phyloP scores from a whole-genome alignment of 2,888 invertebrate genomes.

The Oxycera nigricornis region DNA sequence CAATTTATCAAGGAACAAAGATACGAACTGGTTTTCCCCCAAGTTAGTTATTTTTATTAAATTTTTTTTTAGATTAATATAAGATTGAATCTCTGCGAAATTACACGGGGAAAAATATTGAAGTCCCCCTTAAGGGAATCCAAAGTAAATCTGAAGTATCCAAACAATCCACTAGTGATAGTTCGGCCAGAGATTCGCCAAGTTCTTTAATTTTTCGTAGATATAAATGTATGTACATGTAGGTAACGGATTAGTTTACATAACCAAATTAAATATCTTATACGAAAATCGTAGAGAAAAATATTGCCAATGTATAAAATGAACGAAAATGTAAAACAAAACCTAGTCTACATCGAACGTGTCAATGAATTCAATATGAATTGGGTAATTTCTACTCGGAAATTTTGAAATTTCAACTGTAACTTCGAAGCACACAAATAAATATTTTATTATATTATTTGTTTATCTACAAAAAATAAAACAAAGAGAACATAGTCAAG shows the following conservation, averaged over 20 bases:
- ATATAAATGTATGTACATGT: neutral
- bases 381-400: neutral
- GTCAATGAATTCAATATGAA: neutral
- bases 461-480: too few relatives aligned
- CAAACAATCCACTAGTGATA: neutral
- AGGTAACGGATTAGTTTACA: too few relatives aligned
- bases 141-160: too few relatives aligned
- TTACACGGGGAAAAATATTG: neutral
- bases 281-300: too few relatives aligned
- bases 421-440: neutral
- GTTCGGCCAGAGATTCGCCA: neutral
- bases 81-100: slow-evolving; percentile 30
- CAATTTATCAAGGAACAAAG: neutral
- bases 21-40: slow-evolving; percentile 25
- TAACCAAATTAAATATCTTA: too few relatives aligned
- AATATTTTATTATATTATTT: too few relatives aligned
- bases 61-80: neutral
- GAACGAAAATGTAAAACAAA: neutral
- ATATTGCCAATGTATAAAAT: neutral
- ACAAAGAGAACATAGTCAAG: too few relatives aligned
- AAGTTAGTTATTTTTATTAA: too few relatives aligned
- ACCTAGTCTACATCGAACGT: neutral
- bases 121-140: neutral
- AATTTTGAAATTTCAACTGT: neutral
- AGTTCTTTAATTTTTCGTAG: too few relatives aligned